Evolutionary conservation across 2,797 vertebrate species (phyloP), one percentile per base, ranked within the genome.

Genomic region (Sylvia borin): DNA sequence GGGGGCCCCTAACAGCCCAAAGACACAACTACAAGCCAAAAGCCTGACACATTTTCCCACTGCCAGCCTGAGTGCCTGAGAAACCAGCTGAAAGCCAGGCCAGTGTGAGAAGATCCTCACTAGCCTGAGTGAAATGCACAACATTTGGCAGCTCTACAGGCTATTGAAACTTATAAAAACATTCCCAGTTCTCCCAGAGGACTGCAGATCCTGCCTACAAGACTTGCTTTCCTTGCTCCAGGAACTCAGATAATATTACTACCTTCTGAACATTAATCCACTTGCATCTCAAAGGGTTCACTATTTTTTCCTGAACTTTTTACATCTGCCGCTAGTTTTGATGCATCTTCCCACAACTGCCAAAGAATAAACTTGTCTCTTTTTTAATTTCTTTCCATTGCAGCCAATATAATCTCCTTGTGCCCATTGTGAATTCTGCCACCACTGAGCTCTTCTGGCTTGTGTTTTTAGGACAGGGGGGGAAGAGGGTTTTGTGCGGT

Each of bases 401-500:
- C 32, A 83, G 64, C 47, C 58, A 81, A 65, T 47, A 50, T 47
- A 68, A 61, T 82, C 75, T 92, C 90, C 64, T 88, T 80, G 54
- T 86, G 60, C 42, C 79, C 18, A 3, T 3, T 85, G 67, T 60
- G 88, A 91, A 88, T 73, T 86, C 62, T 45, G 85, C 76, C 36
- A 74, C 55, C 64, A 61, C 62, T 55, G 48, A 93, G 45, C 53
- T 85, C 54, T 93, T 90, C 76, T 95, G 82, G 62, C 36, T 93
- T 86, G 48, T 76, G 74, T 82, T 93, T 94, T 96, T 47, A 82
- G 92, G 92, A 43, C 79, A 85, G 68, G 88, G 45, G 45, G 70
- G 77, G 38, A 94, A 95, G 55, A 88, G 45, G 84, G 92, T 92
- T 96, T 95, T 97, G 92, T 96, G 74, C 88, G 88, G 83, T 75